phyloP scores from a whole-genome alignment of 1,140 invertebrate species.

The Bursaphelenchus mucronatus region DNA sequence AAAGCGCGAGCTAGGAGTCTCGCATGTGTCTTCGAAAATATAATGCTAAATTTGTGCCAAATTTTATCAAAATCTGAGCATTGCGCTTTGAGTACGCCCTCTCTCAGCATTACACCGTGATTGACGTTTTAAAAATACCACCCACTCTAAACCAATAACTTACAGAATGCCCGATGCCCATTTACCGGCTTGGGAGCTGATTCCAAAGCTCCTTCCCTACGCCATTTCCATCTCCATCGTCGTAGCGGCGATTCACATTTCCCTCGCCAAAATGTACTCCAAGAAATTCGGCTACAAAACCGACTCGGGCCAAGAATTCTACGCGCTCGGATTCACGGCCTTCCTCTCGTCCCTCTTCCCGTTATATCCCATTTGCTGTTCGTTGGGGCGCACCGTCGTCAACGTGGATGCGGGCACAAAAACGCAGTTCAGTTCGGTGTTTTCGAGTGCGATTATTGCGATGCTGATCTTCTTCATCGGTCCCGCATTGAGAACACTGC shows the following conservation, averaged over 20 bases:
- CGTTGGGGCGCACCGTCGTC: conserved; percentile 51
- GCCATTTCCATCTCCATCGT: conserved; percentile 64
- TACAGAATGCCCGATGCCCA: no score
- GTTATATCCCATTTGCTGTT: conserved; percentile 52
- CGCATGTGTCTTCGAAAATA: no score
- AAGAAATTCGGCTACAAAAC: conserved; percentile 63
- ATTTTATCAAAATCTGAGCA: no score
- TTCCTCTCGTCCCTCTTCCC: conserved; percentile 52
- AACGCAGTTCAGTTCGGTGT: conserved; percentile 42
- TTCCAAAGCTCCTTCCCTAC: conserved; percentile 54
- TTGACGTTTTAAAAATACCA: no score
- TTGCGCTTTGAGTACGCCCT: no score
- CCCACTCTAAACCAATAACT: no score
- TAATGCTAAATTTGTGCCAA: no score
- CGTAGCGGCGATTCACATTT: conserved; percentile 62
- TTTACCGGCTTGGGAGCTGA: conserved; percentile 55
- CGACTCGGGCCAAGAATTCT: conserved; percentile 62
- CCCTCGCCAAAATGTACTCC: conserved; percentile 64
- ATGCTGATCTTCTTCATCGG: conserved; percentile 52
- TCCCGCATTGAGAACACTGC: conserved; percentile 36
- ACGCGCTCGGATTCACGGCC: conserved; percentile 44
- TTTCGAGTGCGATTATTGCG: conserved; percentile 44
- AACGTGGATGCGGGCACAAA: conserved; percentile 56
- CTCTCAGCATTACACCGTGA: no score
- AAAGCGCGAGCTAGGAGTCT: no score